Evolutionary conservation across 1,140 invertebrate species (phyloP).

Genomic region (Polypedilum vanderplanki): DNA sequence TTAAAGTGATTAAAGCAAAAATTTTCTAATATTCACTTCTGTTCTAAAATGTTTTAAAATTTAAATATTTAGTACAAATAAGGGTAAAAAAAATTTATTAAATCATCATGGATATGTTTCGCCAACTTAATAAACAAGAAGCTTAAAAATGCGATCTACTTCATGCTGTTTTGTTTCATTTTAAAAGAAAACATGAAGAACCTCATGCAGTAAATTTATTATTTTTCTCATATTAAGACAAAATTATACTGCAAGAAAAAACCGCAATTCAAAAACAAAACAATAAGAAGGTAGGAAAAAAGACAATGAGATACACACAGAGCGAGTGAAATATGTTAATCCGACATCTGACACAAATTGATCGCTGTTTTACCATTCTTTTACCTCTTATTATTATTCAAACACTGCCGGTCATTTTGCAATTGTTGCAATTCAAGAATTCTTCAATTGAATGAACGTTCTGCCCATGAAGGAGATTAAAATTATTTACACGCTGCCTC

Average conservation of each 20-base stretch:
- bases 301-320: background rate
- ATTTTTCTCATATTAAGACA: background rate
- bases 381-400: background rate
- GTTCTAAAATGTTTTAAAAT: too few species aligned
- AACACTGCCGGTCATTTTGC: background rate
- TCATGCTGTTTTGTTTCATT: constrained; percentile 1
- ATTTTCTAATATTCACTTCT: too few species aligned
- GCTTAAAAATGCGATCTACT: constrained; percentile 3
- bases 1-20: too few species aligned
- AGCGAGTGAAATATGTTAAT: constrained; percentile 12
- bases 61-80: too few species aligned
- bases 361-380: background rate
- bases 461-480: background rate
- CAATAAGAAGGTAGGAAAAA: background rate
- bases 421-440: constrained; percentile 3
- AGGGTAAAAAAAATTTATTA: too few species aligned
- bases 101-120: too few species aligned
- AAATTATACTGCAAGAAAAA: background rate
- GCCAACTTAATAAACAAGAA: background rate
- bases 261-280: background rate
- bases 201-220: background rate
- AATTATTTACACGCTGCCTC: background rate
- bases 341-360: constrained; percentile 27
- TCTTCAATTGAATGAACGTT: background rate
- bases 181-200: background rate